Percentiles rank a stretch among this genome's conserved stretches.
These are phyloP conservation scores for Mohoua ochrocephala DNA, from an alignment of 2,113 vertebrate species.

Conservation along the genomic window DNA sequence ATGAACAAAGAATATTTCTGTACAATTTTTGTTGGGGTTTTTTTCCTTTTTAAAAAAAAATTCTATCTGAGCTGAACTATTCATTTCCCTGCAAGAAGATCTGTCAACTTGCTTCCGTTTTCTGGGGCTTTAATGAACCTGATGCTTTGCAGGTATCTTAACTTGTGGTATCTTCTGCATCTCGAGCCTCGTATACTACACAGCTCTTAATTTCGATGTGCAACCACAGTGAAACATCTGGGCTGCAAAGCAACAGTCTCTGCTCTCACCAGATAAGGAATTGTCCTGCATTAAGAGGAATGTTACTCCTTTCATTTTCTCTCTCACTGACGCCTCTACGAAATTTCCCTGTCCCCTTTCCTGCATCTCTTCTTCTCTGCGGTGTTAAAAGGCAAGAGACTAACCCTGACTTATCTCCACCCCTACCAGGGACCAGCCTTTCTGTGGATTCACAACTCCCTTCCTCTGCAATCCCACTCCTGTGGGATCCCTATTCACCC, in stretches of 20 bases:
- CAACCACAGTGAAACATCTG: neutral
- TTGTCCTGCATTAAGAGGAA: neutral
- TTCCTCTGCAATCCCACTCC: neutral
- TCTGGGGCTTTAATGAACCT: neutral
- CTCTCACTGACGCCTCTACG: neutral
- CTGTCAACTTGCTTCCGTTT: neutral
- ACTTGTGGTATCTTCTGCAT: neutral
- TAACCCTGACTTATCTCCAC: neutral
- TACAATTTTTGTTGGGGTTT: fast-evolving
- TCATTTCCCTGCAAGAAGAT: neutral
- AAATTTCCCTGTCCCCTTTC: neutral
- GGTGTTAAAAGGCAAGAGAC: neutral
- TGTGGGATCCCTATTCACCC: neutral
- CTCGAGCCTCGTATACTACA: neutral
- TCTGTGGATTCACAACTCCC: neutral
- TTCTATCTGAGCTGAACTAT: neutral
- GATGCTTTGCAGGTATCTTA: neutral
- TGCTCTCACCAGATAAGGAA: neutral
- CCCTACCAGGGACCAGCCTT: fast-evolving
- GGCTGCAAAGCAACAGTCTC: neutral
- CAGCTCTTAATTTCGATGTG: neutral
- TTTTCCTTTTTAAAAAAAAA: neutral
- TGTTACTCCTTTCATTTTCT: neutral
- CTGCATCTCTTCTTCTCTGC: neutral
- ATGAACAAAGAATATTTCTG: neutral